Evolutionary conservation across 2,797 vertebrate genomes (phyloP).

Genomic region (Notamacropus eugenii): DNA sequence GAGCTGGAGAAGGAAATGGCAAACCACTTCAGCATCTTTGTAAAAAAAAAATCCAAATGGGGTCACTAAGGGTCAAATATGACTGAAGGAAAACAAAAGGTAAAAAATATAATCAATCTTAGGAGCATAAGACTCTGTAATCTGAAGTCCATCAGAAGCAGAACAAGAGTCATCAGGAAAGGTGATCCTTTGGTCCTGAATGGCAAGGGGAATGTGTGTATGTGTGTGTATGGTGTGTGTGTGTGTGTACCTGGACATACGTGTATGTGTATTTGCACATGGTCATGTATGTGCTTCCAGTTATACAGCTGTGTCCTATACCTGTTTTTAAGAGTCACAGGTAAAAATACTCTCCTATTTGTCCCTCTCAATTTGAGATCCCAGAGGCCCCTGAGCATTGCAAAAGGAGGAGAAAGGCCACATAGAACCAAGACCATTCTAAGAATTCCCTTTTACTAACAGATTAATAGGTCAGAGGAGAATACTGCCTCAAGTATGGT

Average conservation of each 20-base stretch:
- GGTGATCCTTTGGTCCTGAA: background rate
- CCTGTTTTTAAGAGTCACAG: background rate
- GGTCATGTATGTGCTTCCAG: background rate
- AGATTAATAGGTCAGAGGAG: background rate
- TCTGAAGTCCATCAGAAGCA: background rate
- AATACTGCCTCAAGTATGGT: background rate
- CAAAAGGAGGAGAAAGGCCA: background rate
- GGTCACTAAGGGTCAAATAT: background rate
- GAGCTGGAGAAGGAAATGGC: background rate
- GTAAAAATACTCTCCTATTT: background rate
- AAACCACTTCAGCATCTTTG: background rate
- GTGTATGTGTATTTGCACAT: too few species aligned
- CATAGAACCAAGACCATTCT: background rate
- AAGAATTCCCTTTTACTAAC: background rate
- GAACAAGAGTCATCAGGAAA: background rate
- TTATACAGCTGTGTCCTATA: background rate
- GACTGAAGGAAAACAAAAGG: background rate
- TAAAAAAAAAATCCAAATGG: background rate
- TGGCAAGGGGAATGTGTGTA: too few species aligned
- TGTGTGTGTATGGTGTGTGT: too few species aligned
- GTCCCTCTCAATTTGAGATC: background rate
- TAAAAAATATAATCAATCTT: background rate
- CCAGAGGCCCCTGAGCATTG: background rate
- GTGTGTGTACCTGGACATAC: too few species aligned
- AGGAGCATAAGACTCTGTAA: background rate